Conservation (phyloP, 2,888 invertebrate species). For the Autographa pulchrina region DNA sequence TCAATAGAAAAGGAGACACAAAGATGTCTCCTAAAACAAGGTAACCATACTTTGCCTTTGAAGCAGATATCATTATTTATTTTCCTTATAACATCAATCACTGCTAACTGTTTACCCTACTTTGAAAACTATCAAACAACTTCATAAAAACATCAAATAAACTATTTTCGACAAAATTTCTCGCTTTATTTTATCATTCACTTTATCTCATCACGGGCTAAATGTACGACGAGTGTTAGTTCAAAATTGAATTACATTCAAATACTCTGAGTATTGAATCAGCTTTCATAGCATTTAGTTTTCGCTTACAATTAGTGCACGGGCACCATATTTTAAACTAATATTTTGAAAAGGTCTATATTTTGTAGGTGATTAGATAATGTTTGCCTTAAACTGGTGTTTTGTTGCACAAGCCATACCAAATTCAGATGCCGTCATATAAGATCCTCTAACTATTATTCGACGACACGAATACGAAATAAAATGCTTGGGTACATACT, state of each 20-base stretch:
- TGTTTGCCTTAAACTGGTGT: too few relatives aligned
- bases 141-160: neutral
- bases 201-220: neutral
- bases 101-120: too few relatives aligned
- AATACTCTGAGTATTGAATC: neutral
- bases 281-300: neutral
- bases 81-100: too few relatives aligned
- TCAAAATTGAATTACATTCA: slow-evolving; percentile 7
- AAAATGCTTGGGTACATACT: too few relatives aligned
- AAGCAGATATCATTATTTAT: too few relatives aligned
- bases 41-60: too few relatives aligned
- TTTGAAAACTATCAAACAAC: neutral
- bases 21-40: too few relatives aligned
- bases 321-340: neutral
- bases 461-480: too few relatives aligned
- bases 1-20: too few relatives aligned
- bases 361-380: neutral
- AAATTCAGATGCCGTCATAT: too few relatives aligned
- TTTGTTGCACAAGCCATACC: too few relatives aligned
- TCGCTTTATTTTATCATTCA: neutral
- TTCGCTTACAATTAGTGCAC: neutral
- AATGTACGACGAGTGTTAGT: neutral
- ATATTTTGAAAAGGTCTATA: neutral
- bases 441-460: too few relatives aligned
- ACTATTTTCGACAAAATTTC: neutral